Percentiles rank a stretch among this genome's conserved stretches.
phyloP scores from a whole-genome alignment of 30 jellyfish, hydroid and myxozoan species.

The Cassiopea andromeda region DNA sequence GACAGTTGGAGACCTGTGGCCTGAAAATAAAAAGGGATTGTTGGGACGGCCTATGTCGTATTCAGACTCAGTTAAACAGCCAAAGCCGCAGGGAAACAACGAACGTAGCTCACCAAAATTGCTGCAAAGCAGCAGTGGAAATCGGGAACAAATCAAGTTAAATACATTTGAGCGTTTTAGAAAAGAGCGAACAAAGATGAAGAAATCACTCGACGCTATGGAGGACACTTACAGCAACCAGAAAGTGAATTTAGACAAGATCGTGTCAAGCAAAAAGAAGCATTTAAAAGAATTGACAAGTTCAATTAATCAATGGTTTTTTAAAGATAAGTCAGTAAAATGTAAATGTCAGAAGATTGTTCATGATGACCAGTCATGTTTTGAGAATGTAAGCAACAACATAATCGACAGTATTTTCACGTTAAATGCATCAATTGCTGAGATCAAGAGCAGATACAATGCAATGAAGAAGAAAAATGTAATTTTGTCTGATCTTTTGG shows the following conservation, averaged over 20 bases:
- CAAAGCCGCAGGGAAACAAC: constrained; percentile 15
- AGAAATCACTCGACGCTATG: constrained; percentile 20
- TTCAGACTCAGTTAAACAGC: constrained; percentile 70
- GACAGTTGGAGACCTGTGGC: constrained; percentile 28
- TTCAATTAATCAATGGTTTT: constrained; percentile 19
- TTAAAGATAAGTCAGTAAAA: background rate
- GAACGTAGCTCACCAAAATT: background rate
- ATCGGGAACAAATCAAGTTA: constrained; percentile 11
- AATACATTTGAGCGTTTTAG: constrained; percentile 2
- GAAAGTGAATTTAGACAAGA: constrained; percentile 11
- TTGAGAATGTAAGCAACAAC: constrained; percentile 31
- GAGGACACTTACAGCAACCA: constrained; percentile 7
- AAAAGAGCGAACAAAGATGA: constrained; percentile 31
- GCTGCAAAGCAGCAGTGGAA: background rate
- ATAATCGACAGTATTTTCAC: constrained; percentile 9
- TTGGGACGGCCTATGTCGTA: constrained; percentile 54
- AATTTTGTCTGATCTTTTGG: constrained; percentile 17
- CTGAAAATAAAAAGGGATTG: background rate
- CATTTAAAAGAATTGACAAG: constrained; percentile 2
- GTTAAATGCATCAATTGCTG: background rate
- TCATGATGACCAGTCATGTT: constrained; percentile 35
- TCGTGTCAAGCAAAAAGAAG: constrained; percentile 22
- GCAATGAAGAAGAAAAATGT: constrained; percentile 25
- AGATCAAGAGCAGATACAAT: background rate
- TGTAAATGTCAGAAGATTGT: constrained; percentile 21